These are phyloP conservation scores for Caenorhabditis latens DNA, from an alignment of 1,140 invertebrate species.

Conservation along the genomic window DNA sequence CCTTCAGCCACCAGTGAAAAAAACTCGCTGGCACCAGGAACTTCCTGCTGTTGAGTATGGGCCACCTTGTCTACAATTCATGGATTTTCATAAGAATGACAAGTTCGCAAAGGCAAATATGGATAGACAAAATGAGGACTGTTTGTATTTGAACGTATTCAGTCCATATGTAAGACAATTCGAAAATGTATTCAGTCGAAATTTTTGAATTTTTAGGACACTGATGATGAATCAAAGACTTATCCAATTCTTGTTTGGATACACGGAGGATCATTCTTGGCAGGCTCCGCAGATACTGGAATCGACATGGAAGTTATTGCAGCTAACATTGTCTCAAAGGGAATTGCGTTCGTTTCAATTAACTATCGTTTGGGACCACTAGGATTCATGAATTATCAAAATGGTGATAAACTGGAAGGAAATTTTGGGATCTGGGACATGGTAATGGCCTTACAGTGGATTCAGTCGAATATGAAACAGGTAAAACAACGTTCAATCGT, in stretches of 20 bases:
- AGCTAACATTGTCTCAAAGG: constrained; percentile 82
- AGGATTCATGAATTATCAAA: constrained; percentile 74
- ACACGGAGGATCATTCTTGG: constrained; percentile 93
- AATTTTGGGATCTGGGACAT: constrained; percentile 74
- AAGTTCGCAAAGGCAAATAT: constrained; percentile 72
- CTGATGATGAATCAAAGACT: constrained; percentile 82
- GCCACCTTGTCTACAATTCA: constrained; percentile 76
- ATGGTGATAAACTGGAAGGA: constrained; percentile 69
- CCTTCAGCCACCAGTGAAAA: constrained; percentile 75
- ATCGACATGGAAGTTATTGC: constrained; percentile 74
- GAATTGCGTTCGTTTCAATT: constrained; percentile 93
- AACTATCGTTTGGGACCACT: constrained; percentile 96
- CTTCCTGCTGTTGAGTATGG: constrained; percentile 75
- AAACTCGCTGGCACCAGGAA: constrained; percentile 76
- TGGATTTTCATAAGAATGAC: constrained; percentile 77
- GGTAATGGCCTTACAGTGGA: constrained; percentile 82
- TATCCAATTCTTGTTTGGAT: constrained; percentile 97
- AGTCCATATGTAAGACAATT: constrained; percentile 80
- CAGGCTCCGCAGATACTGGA: constrained; percentile 84
- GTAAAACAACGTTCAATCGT: not conserved
- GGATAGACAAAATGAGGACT: constrained; percentile 86
- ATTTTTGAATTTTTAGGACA: constrained; percentile 70
- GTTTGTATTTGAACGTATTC: constrained; percentile 91
- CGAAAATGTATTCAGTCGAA: not conserved
- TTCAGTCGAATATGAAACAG: constrained; percentile 78